Evolutionary conservation across 2,797 vertebrate species (phyloP).

Genomic region (Buphagus erythrorhynchus): DNA sequence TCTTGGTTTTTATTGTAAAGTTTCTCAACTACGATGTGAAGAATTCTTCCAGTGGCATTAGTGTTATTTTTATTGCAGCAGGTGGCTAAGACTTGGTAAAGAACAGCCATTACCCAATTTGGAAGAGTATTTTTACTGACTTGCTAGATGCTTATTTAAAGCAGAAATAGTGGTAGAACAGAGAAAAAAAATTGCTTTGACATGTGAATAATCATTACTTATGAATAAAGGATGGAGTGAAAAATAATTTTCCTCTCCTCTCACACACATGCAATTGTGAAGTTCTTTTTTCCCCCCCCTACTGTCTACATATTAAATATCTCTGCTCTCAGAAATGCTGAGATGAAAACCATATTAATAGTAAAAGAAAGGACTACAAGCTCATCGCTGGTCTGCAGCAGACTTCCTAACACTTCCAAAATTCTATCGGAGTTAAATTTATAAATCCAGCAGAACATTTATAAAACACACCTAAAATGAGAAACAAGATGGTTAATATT

Average conservation of each 20-base stretch:
- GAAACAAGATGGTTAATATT: neutral
- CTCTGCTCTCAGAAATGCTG: neutral
- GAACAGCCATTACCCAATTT: neutral
- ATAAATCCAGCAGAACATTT: neutral
- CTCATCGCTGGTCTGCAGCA: neutral
- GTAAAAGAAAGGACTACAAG: neutral
- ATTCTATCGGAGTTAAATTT: neutral
- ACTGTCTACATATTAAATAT: neutral
- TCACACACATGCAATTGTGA: neutral
- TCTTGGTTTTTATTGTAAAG: neutral
- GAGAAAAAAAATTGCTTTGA: neutral
- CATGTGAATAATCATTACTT: neutral
- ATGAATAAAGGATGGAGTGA: neutral
- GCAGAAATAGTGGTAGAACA: neutral
- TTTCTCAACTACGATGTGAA: fast-evolving
- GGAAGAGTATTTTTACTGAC: neutral
- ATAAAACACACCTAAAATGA: neutral
- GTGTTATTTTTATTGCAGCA: neutral
- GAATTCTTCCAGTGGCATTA: neutral
- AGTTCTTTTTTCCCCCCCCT: neutral
- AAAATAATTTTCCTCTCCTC: neutral
- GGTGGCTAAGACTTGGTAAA: neutral
- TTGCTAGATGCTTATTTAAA: neutral
- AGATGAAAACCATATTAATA: neutral
- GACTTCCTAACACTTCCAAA: neutral